Percentiles rank a stretch among this genome's conserved stretches.
Evolutionary conservation across 2,797 vertebrate genomes (phyloP).

Genomic region (Taenioides sp.): DNA sequence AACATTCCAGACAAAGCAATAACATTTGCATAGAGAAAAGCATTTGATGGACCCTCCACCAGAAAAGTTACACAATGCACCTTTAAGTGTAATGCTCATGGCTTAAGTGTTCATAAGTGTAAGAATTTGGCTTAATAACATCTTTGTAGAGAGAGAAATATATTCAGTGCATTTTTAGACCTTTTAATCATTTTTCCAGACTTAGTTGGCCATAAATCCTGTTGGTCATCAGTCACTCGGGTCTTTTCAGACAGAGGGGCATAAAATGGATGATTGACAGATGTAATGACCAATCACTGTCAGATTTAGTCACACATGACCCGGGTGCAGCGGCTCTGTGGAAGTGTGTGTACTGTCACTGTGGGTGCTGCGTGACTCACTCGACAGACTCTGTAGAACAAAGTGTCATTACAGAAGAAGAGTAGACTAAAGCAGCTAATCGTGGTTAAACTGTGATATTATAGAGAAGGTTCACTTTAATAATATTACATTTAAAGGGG

Average conservation of each 20-base stretch:
- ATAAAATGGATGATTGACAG: conserved; percentile 15
- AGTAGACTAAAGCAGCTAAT: not conserved
- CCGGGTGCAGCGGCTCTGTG: conserved; percentile 3
- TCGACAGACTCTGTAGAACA: not conserved
- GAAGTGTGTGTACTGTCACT: not conserved
- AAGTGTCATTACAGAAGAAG: not conserved
- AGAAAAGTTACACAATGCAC: too few species aligned
- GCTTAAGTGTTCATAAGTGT: conserved; percentile 58
- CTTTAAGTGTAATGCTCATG: conserved; percentile 43
- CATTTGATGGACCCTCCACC: too few species aligned
- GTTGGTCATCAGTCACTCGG: conserved; percentile 4
- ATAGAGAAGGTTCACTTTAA: not conserved
- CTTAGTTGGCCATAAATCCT: conserved; percentile 1
- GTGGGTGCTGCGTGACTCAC: conserved; percentile 1
- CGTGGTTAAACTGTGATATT: not conserved
- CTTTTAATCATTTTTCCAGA: conserved; percentile 8
- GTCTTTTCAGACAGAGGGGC: conserved; percentile 4
- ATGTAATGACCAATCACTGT: conserved; percentile 19
- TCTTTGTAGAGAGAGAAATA: conserved; percentile 32
- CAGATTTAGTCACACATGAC: conserved; percentile 13
- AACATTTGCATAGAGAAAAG: too few species aligned
- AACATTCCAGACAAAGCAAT: too few species aligned
- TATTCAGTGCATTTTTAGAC: conserved; percentile 20
- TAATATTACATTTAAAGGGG: not conserved
- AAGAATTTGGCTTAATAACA: not conserved